Conservation (phyloP, 2,888 invertebrate species). For the Diarsia brunnea region DNA sequence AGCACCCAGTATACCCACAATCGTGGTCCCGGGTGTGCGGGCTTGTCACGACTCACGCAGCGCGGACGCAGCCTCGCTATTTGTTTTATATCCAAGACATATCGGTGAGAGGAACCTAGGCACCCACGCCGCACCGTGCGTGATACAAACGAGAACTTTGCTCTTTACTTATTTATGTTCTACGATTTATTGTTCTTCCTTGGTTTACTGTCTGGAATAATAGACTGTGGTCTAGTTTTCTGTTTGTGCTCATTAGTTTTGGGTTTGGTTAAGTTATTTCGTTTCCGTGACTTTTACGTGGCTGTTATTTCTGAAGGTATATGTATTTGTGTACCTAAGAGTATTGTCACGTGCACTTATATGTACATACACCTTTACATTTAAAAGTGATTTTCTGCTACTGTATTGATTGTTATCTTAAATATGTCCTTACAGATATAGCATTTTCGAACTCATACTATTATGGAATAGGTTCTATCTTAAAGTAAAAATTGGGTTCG, state of each 20-base stretch:
- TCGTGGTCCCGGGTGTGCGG: slow-evolving; percentile 70
- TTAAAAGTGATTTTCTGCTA: no score
- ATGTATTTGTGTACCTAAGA: neutral
- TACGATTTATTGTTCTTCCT: slow-evolving; percentile 68
- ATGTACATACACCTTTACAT: no score
- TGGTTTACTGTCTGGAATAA: slow-evolving; percentile 33
- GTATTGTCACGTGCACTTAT: no score
- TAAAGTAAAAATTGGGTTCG: no score
- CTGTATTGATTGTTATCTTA: no score
- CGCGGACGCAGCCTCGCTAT: slow-evolving; percentile 71
- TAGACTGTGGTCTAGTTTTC: slow-evolving; percentile 42
- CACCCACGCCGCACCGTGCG: slow-evolving; percentile 65
- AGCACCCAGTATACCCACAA: slow-evolving; percentile 36
- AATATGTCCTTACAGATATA: no score
- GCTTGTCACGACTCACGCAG: slow-evolving; percentile 80
- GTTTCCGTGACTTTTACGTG: neutral
- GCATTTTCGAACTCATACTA: no score
- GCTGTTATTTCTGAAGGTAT: neutral
- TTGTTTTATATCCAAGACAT: slow-evolving; percentile 74
- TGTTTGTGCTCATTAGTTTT: slow-evolving; percentile 5
- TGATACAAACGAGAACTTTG: slow-evolving; percentile 65
- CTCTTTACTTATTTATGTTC: slow-evolving; percentile 69
- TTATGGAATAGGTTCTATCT: no score
- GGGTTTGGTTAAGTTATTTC: neutral
- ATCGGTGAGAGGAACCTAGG: slow-evolving; percentile 73